A percentile compares a stretch with the other conserved stretches of the same genome.
phyloP scores from a whole-genome alignment of 2,797 vertebrate species.

The Gallirallus australis region DNA sequence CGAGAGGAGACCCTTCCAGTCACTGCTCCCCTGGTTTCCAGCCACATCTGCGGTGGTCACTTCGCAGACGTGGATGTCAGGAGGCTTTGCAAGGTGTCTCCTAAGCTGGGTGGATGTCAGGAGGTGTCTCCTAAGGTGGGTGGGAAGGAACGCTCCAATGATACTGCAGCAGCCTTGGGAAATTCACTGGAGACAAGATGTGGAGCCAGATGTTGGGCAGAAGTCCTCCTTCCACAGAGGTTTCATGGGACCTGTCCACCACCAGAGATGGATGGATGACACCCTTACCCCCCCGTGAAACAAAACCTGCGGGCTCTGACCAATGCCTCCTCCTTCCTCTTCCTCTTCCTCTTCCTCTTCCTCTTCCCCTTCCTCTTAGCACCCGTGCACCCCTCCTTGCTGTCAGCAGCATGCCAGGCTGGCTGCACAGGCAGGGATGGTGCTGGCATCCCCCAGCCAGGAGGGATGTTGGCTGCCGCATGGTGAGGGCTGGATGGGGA shows the following conservation, averaged over 20 bases:
- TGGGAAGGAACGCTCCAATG: background rate
- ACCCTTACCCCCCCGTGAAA: background rate
- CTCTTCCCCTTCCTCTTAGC: background rate
- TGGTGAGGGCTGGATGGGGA: rapidly evolving
- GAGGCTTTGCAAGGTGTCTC: background rate
- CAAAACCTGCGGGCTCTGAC: background rate
- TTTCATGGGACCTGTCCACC: background rate
- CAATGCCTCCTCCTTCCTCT: background rate
- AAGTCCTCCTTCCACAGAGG: background rate
- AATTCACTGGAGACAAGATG: background rate
- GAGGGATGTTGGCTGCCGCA: rapidly evolving
- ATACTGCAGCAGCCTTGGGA: background rate
- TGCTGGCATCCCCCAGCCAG: rapidly evolving
- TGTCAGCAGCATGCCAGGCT: background rate
- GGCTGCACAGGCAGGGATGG: background rate
- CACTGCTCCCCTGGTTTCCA: background rate
- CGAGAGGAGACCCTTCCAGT: background rate
- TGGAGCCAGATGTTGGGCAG: background rate
- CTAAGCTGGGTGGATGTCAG: background rate
- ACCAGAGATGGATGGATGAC: background rate
- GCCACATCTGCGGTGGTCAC: rapidly evolving
- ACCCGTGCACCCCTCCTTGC: background rate
- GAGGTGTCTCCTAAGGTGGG: background rate
- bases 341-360: background rate
- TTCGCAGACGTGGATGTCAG: too few species aligned